Base-by-base conservation (phyloP, 2,113 vertebrate species). In the Acrocephalus arundinaceus region DNA sequence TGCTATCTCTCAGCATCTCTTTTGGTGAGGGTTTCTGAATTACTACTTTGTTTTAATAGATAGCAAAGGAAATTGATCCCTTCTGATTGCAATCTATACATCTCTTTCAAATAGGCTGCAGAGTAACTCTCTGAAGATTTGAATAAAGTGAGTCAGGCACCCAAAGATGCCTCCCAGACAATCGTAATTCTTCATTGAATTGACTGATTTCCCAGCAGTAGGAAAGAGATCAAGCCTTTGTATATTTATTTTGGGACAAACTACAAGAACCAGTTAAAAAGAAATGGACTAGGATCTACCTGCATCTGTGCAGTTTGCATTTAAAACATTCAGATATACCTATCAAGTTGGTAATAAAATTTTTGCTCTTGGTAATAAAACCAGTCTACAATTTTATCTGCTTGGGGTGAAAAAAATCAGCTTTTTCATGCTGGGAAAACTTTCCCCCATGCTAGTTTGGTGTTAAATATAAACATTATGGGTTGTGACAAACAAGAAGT, bases 321-420 rank as follows among this genome's bases (percentile, higher is more conserved):
- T 20, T 67, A 62, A 73, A 49, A 54, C 45, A 75, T 96, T 83
- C 85, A 95, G 87, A 87, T 63, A 45, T 30, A 85, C 75, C 74
- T 94, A 66, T 73, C 18, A 58, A 92, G 72, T 17, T 88, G 54
- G 61, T 33, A 80, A 66, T 86, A 77, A 91, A 92, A 68, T 14
- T 97, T 85, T 93, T 87, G 83, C 76, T 43, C 35, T 25, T 89
- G 49, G 51, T 52, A 63, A 63, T 93, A 89, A 93, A 93, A 80
- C 27, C 92, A 90, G 87, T 82, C 63, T 87, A 86, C 55, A 89
- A 77, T 90, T 97, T 96, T 39, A 71, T 86, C 49, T 62, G 49
- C 39, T 75, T 57, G 24, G 27, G 39, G 33, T 65, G 45, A 63
- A 91, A 90, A 77, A 6, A 3, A 8, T 8, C 75, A 78, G 52